Evolutionary conservation across 2,888 invertebrate species (phyloP).

Genomic region (Drosophila merina): DNA sequence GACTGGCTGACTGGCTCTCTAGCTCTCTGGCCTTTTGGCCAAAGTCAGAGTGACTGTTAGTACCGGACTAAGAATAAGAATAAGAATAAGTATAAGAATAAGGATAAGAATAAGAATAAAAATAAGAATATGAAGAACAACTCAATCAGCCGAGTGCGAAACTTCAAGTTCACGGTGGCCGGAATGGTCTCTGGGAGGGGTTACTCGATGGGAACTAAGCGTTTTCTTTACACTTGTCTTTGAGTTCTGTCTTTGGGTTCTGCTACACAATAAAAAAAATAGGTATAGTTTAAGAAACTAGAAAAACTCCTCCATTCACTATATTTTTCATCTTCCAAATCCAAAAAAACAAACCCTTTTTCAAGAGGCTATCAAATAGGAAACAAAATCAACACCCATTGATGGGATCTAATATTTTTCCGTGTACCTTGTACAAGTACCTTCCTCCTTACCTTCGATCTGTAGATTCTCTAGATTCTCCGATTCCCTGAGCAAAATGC

Average conservation of each 20-base stretch:
- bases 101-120: neutral
- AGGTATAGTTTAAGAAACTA: too few relatives aligned
- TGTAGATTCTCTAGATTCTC: conserved; percentile 33
- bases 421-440: neutral
- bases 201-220: conserved; percentile 63
- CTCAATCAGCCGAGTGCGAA: conserved; percentile 73
- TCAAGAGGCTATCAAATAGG: neutral
- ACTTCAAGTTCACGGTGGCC: conserved; percentile 36
- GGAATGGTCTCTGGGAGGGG: neutral
- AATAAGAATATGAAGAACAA: conserved; percentile 62
- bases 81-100: conserved; percentile 58
- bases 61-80: conserved; percentile 28
- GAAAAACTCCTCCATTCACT: too few relatives aligned
- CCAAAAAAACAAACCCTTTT: neutral
- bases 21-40: conserved; percentile 9
- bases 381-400: neutral
- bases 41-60: conserved; percentile 15
- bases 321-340: too few relatives aligned
- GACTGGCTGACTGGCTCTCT: neutral
- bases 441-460: neutral
- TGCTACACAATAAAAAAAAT: neutral
- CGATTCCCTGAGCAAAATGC: conserved; percentile 35
- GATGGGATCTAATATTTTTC: neutral
- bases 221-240: conserved; percentile 58
- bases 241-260: neutral